Evolutionary conservation across 2,113 vertebrate genomes (phyloP), one percentile per base, ranked within the genome.

Genomic region (Notarius quadriscutis): DNA sequence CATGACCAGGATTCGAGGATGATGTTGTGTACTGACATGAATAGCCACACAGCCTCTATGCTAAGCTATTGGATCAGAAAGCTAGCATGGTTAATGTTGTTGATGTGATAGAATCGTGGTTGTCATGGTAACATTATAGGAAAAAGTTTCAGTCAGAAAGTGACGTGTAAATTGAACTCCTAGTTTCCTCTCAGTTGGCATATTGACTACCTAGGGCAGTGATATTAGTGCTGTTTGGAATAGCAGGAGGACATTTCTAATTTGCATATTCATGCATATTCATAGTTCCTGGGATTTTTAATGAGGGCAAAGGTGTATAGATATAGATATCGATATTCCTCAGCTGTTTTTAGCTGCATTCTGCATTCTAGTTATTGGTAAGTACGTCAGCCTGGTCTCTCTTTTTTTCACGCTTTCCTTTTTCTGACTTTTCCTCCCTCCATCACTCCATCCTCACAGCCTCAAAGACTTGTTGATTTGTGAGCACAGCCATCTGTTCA

Each of bases 401-500:
- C 51, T 27, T 25, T 34, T 25, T 87, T 20, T 87, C 90, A 89
- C 82, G 67, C 89, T 81, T 89, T 89, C 81, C 84, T 77, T 81
- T 72, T 89, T 83, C 55, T 83, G 92, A 91, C 91, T 67, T 89
- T 83, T 51, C 84, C 92, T 91, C 91, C 11, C 89, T 93, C 55
- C 60, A 58, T 92, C 79, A 72, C 81, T 83, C 81, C 81, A 83
- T 83, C 81, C 60, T 50, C 65, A 75, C 72, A 84, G 82, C 85
- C 50, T 91, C 69, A 88, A 41, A 86, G 77, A 94, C 93, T 90
- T 91, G 91, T 93, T 94, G 93, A 94, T 94, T 93, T 93, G 93
- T 94, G 93, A 92, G 93, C 92, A 91, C 58, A 91, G 92, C 94
- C 95, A 95, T 95, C 95, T 95, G 95, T 92, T 95, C 91, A 86